These are phyloP conservation scores for Eremophila alpestris DNA, from an alignment of 2,797 vertebrate genomes.

Conservation along the genomic window DNA sequence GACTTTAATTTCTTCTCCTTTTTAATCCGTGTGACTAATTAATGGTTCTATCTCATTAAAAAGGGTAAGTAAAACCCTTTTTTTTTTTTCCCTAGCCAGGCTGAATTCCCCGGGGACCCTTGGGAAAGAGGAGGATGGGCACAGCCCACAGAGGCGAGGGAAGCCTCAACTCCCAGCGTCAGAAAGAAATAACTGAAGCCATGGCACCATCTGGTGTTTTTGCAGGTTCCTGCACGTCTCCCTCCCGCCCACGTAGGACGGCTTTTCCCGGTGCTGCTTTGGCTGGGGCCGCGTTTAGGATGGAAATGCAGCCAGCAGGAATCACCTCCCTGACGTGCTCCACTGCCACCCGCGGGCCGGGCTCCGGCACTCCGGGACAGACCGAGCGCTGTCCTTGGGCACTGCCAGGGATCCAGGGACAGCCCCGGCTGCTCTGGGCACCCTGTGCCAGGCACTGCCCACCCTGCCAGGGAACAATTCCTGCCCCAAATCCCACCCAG, in stretches of 20 bases:
- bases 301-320: not conserved
- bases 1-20: not conserved
- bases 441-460: too few relatives aligned
- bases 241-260: not conserved
- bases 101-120: not conserved
- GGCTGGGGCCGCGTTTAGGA: not conserved
- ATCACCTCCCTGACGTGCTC: not conserved
- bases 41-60: not conserved
- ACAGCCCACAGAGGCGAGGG: not conserved
- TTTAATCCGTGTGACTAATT: not conserved
- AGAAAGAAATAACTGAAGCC: not conserved
- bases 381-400: rapidly evolving
- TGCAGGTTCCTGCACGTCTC: not conserved
- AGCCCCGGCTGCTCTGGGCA: too few relatives aligned
- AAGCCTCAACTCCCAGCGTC: not conserved
- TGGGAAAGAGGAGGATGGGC: not conserved
- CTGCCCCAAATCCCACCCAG: too few relatives aligned
- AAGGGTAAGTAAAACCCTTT: not conserved
- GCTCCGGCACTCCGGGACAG: not conserved
- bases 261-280: not conserved
- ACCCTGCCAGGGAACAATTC: too few relatives aligned
- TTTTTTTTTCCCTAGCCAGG: too few relatives aligned
- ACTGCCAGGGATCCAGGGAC: not conserved
- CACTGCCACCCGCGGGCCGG: not conserved
- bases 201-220: not conserved